phyloP scores from a whole-genome alignment of 2,888 invertebrate genomes.

The Pinctada fucata region DNA sequence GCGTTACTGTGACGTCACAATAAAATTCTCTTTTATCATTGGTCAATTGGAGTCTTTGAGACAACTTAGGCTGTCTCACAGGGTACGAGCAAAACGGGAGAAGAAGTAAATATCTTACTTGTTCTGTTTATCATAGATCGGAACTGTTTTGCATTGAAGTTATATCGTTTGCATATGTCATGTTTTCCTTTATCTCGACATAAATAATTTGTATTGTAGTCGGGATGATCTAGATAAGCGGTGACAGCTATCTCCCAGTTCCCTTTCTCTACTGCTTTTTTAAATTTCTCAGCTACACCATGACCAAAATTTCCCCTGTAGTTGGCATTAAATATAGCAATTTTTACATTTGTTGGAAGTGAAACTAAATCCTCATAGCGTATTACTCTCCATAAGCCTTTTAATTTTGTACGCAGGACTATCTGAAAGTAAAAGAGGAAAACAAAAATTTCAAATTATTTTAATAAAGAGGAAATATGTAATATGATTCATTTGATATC shows the following conservation, averaged over 20 bases:
- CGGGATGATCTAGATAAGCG: slow-evolving; percentile 16
- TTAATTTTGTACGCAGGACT: background rate
- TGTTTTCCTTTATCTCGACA: background rate
- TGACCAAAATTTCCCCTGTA: slow-evolving; percentile 24
- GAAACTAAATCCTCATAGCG: slow-evolving; percentile 6
- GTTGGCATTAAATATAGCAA: slow-evolving; percentile 20
- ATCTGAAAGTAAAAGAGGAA: too few species aligned
- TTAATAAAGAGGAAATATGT: too few species aligned
- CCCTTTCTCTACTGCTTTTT: background rate
- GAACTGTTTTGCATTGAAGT: slow-evolving; percentile 27
- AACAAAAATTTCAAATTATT: too few species aligned
- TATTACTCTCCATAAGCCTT: background rate
- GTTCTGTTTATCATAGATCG: background rate
- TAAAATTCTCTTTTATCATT: too few species aligned
- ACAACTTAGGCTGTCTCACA: too few species aligned
- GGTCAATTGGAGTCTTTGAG: too few species aligned
- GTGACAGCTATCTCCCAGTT: slow-evolving; percentile 14
- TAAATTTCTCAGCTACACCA: slow-evolving; percentile 1
- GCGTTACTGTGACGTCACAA: too few species aligned
- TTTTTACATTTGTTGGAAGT: slow-evolving; percentile 16
- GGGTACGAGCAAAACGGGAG: too few species aligned
- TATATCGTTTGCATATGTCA: slow-evolving; percentile 26
- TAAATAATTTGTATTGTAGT: slow-evolving; percentile 8
- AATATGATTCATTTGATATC: too few species aligned
- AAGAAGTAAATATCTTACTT: too few species aligned